These are phyloP conservation scores for Heliconius hewitsoni DNA, from an alignment of 1,140 invertebrate species.

Conservation along the genomic window DNA sequence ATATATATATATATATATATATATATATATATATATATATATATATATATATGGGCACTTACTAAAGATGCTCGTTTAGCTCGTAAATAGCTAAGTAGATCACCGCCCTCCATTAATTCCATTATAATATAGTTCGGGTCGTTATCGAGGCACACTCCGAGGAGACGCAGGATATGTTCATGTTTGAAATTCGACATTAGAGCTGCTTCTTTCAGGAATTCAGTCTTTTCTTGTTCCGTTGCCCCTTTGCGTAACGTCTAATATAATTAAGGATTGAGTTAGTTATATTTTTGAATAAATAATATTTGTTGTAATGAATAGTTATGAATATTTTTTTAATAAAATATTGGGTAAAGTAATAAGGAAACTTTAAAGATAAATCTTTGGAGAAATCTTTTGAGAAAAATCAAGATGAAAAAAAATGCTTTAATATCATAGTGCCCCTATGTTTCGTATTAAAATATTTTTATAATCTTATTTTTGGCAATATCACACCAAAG, in stretches of 20 bases:
- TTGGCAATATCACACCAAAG: not conserved
- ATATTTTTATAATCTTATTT: no score
- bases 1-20: no score
- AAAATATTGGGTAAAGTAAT: no score
- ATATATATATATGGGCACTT: slow-evolving; percentile 50
- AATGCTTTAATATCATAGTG: no score
- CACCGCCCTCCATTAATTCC: slow-evolving; percentile 98
- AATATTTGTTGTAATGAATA: not conserved
- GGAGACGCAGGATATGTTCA: slow-evolving; percentile 94
- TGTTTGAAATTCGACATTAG: slow-evolving; percentile 99
- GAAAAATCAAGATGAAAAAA: no score
- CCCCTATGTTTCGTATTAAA: no score
- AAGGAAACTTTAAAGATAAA: no score
- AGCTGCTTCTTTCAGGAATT: slow-evolving; percentile 98
- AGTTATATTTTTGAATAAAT: not conserved
- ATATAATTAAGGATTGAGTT: slow-evolving; percentile 26
- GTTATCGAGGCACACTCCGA: slow-evolving; percentile 96
- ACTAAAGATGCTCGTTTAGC: slow-evolving; percentile 87
- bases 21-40: no score
- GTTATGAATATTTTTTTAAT: not conserved
- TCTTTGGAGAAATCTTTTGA: no score
- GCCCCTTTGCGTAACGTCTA: slow-evolving; percentile 96
- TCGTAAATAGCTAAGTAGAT: slow-evolving; percentile 94
- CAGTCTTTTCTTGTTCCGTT: slow-evolving; percentile 93
- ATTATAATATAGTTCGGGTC: slow-evolving; percentile 96